A percentile compares a stretch with the other conserved stretches of the same genome.
Evolutionary conservation across 2,797 vertebrate genomes (phyloP).

Genomic region (Acanthurus lineatus): DNA sequence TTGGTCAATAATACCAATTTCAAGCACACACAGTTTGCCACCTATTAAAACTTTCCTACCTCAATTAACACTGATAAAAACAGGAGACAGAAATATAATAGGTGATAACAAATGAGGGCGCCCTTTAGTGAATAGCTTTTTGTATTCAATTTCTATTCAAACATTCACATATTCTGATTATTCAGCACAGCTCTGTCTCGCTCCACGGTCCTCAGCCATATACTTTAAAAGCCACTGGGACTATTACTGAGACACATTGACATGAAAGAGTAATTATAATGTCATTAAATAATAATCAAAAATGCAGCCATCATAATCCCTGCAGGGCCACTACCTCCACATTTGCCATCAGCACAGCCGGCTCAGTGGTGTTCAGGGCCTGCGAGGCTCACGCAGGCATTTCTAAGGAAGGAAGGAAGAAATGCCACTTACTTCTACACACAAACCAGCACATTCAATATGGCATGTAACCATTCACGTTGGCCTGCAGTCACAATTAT

Average conservation of each 20-base stretch:
- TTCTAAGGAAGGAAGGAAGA: neutral
- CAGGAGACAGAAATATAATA: too few species aligned
- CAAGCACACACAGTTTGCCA: neutral
- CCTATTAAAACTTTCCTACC: neutral
- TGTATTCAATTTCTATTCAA: slow-evolving; percentile 5
- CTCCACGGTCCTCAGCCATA: slow-evolving; percentile 31
- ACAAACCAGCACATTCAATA: slow-evolving; percentile 2
- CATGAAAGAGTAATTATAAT: slow-evolving; percentile 81
- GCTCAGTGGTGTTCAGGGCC: slow-evolving; percentile 43
- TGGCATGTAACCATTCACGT: neutral
- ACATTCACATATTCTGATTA: slow-evolving; percentile 40
- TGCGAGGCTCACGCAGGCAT: slow-evolving; percentile 23
- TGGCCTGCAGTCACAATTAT: neutral
- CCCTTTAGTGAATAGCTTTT: slow-evolving; percentile 12
- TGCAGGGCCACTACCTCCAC: slow-evolving; percentile 54
- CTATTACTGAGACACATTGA: slow-evolving; percentile 74
- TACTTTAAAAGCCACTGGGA: slow-evolving; percentile 64
- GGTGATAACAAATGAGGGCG: neutral
- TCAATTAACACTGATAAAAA: neutral
- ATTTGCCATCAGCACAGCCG: slow-evolving; percentile 52
- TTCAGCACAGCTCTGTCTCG: slow-evolving; percentile 30
- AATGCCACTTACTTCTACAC: neutral
- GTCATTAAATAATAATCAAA: slow-evolving; percentile 82
- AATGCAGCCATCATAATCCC: slow-evolving; percentile 63
- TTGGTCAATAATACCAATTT: slow-evolving; percentile 9